Conservation (phyloP, 2,113 vertebrate genomes). For the Trichomycterus rosablanca region DNA sequence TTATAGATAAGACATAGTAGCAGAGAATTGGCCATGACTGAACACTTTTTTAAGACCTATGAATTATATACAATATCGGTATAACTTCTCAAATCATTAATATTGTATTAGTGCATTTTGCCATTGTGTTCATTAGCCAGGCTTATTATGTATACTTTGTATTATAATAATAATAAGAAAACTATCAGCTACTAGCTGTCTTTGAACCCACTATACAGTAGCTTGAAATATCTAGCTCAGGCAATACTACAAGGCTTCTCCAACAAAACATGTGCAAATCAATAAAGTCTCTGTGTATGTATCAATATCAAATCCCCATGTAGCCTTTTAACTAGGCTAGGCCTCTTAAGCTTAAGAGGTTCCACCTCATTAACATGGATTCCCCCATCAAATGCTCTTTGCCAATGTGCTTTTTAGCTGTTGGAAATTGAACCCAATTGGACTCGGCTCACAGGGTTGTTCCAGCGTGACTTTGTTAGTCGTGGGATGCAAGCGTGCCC, state of each 20-base stretch:
- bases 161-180: no score
- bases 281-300: conserved; percentile 58
- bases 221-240: no score
- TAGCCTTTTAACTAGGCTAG: conserved; percentile 45
- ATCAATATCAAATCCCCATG: conserved; percentile 32
- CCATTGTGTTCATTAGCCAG: no score
- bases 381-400: conserved; percentile 52
- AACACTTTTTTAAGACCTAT: no score
- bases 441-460: not conserved
- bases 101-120: no score
- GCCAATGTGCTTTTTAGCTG: conserved; percentile 18
- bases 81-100: no score
- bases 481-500: not conserved
- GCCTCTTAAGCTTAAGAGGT: conserved; percentile 60
- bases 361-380: conserved; percentile 66
- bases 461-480: conserved; percentile 1
- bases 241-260: not conserved
- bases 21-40: no score
- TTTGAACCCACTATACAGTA: no score
- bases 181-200: no score
- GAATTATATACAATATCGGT: no score
- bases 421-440: conserved; percentile 16
- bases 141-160: no score
- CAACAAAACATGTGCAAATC: conserved; percentile 18
- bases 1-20: no score